Conservation (phyloP, 2,888 invertebrate genomes). For the Synergus umbraculus region DNA sequence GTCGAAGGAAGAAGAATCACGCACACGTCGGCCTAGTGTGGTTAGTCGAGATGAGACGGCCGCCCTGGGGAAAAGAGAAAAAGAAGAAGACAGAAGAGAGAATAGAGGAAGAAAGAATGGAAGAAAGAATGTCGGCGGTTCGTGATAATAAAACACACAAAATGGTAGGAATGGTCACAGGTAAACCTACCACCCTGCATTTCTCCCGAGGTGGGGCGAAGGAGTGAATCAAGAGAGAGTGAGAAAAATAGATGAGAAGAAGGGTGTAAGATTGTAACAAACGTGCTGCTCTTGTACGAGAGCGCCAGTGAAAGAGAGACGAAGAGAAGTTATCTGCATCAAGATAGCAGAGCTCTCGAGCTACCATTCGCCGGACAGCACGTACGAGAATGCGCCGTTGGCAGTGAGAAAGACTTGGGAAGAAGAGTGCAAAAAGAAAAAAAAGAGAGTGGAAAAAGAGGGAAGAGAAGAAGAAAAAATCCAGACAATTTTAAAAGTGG, state of each 20-base stretch:
- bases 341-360: conserved; percentile 54
- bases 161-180: conserved; percentile 54
- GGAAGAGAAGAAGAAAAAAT: conserved; percentile 28
- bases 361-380: conserved; percentile 46
- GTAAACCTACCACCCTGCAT: conserved; percentile 25
- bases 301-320: conserved; percentile 40
- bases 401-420: conserved; percentile 29
- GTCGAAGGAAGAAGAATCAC: conserved; percentile 28
- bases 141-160: conserved; percentile 62
- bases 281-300: not conserved
- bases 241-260: conserved; percentile 45
- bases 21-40: conserved; percentile 7
- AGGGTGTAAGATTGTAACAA: not conserved
- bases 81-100: conserved; percentile 49
- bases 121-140: conserved; percentile 60
- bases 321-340: conserved; percentile 61
- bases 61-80: conserved; percentile 45
- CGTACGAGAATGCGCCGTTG: conserved; percentile 16
- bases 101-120: conserved; percentile 51
- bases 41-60: conserved; percentile 31
- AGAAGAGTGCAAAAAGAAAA: conserved; percentile 25
- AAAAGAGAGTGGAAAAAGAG: not conserved
- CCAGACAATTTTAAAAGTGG: conserved; percentile 37
- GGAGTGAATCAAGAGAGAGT: conserved; percentile 19
- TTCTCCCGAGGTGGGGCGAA: not conserved